These are phyloP conservation scores for Pleuronectes platessa DNA, from an alignment of 2,113 vertebrate species.

Conservation along the genomic window DNA sequence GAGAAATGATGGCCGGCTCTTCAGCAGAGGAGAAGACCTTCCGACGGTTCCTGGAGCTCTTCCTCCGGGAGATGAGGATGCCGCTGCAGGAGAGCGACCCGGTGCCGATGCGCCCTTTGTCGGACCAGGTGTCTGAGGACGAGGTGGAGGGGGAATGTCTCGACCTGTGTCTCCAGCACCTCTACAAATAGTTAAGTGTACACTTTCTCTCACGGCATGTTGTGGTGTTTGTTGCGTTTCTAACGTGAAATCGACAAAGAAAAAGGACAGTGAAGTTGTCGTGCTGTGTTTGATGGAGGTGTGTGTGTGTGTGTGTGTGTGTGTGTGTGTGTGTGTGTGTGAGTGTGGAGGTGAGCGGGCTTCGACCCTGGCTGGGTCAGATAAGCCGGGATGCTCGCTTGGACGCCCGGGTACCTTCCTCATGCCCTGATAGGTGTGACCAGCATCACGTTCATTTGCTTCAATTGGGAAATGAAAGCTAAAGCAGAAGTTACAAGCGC, in stretches of 20 bases:
- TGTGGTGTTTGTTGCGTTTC: not conserved
- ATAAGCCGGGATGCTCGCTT: constrained; percentile 1
- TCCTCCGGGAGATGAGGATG: constrained; percentile 93
- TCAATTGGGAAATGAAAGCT: constrained; percentile 7
- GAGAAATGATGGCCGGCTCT: constrained; percentile 93
- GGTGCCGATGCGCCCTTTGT: constrained; percentile 84
- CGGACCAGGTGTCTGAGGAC: constrained; percentile 91
- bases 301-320: not conserved
- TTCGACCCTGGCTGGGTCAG: constrained; percentile 30
- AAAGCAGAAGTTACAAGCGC: not conserved
- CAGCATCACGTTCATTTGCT: too few species aligned
- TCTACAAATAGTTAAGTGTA: constrained; percentile 99
- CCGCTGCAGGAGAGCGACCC: constrained; percentile 91
- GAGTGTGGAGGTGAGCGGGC: constrained; percentile 4
- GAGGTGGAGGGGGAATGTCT: constrained; percentile 97
- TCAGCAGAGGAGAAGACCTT: constrained; percentile 95
- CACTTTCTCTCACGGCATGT: constrained; percentile 27
- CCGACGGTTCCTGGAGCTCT: constrained; percentile 96
- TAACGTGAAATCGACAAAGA: not conserved
- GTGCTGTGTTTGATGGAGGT: not conserved
- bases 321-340: not conserved
- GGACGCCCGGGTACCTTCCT: constrained; percentile 1
- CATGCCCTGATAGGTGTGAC: constrained; percentile 44
- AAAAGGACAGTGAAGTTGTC: not conserved
- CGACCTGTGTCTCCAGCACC: constrained; percentile 97